These are phyloP conservation scores for Rhineura floridana DNA, from an alignment of 2,113 vertebrate genomes.

Conservation along the genomic window DNA sequence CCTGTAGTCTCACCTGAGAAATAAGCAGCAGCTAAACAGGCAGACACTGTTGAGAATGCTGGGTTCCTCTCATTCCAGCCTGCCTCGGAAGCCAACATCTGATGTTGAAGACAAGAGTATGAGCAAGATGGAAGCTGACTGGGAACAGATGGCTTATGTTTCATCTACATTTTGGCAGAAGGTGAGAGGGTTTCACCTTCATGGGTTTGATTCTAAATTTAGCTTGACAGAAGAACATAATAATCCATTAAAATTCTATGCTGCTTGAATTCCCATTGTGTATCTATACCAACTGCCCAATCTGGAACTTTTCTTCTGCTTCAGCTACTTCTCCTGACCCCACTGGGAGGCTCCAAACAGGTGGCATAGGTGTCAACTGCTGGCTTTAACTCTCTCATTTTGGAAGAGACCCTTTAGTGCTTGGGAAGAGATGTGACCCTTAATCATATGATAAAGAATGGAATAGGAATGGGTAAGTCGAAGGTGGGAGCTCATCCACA, in stretches of 20 bases:
- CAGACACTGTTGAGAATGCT: not conserved
- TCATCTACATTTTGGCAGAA: slow-evolving; percentile 44
- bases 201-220: slow-evolving; percentile 70
- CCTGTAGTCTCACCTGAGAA: not conserved
- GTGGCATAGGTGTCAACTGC: not conserved
- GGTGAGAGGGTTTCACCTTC: slow-evolving; percentile 69
- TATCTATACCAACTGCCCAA: slow-evolving; percentile 4
- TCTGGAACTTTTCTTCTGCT: not conserved
- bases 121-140: slow-evolving; percentile 11
- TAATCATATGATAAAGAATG: not conserved
- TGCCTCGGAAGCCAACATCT: not conserved
- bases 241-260: slow-evolving; percentile 62
- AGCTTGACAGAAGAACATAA: slow-evolving; percentile 37
- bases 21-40: not conserved
- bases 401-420: not conserved
- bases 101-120: not conserved
- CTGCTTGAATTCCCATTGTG: slow-evolving; percentile 36
- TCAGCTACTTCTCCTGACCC: slow-evolving; percentile 3
- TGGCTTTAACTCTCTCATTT: not conserved
- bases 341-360: not conserved
- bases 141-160: not conserved
- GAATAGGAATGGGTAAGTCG: not conserved
- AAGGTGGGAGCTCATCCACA: not conserved
- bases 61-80: not conserved
- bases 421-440: not conserved